Percentiles rank a stretch among this genome's conserved stretches.
Evolutionary conservation across 2,797 vertebrate genomes (phyloP).

Genomic region (Labeo calbasu): DNA sequence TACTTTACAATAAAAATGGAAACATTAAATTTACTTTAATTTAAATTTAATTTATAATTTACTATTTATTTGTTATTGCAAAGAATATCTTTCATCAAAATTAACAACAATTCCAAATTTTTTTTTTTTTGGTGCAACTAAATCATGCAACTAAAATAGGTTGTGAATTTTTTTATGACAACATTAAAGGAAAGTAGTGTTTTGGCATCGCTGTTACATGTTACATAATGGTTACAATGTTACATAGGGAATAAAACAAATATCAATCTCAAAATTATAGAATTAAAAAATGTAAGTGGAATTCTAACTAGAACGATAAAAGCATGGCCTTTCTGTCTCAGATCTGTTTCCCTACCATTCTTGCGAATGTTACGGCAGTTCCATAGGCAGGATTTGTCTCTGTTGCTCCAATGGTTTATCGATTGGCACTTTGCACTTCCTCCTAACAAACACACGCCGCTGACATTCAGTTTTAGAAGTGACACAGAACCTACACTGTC

Average conservation of each 20-base stretch:
- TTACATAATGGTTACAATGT: not conserved
- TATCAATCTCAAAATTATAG: not conserved
- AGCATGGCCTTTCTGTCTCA: not conserved
- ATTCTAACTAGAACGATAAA: not conserved
- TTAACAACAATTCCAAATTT: not conserved
- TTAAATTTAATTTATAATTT: not conserved
- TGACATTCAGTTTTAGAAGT: conserved; percentile 56
- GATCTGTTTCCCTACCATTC: not conserved
- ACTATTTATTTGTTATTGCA: not conserved
- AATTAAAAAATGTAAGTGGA: not conserved
- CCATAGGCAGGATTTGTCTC: conserved; percentile 46
- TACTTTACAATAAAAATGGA: not conserved
- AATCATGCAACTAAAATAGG: not conserved
- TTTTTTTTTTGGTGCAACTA: too few species aligned
- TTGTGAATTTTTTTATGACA: not conserved
- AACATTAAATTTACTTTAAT: not conserved
- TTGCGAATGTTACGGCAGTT: conserved; percentile 26
- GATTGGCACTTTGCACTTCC: conserved; percentile 56
- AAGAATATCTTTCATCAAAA: not conserved
- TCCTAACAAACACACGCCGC: conserved; percentile 49
- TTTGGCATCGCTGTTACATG: conserved; percentile 4
- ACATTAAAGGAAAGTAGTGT: not conserved
- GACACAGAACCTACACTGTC: conserved; percentile 59
- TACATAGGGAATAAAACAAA: not conserved
- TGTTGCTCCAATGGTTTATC: conserved; percentile 55